Base-by-base conservation (phyloP, 2,888 invertebrate species). In the Amphimallon solstitiale region DNA sequence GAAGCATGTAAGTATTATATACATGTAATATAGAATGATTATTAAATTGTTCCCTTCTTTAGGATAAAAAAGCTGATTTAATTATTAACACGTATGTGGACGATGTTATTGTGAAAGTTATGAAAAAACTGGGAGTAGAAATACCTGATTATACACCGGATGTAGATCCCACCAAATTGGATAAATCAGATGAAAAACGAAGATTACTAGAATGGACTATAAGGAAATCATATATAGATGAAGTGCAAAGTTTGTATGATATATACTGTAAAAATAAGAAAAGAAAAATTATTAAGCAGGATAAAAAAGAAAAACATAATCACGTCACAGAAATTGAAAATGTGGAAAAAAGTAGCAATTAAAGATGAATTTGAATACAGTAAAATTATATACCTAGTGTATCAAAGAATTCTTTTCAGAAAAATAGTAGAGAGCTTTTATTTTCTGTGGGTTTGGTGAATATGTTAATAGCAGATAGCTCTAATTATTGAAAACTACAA, bases 41-140 rank as follows among this genome's bases (percentile, higher is more conserved):
- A 14, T 1, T 15, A 2, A 15, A 35, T 7, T 5, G 7, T 10
- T 12, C 2, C 15, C 37, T 10, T 62, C 45, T 65, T 64, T 46
- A 94, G 94, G 95, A 97, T 78, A 93, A 93, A 78, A 94, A 95
- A 83, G 93, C 96, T 19, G 92, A 96, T 81, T 82, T 98, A 66
- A 86, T 93, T 51, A 95, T 98, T 71, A 91, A 95, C 77, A 88
- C 92, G 12, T 97, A 94, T 82, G 94, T 97, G 0, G 97, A 98
- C 80, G 89, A 90, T 63, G 88, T 97, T 51, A 84, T 96, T 75
- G 84, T 85, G 65, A 89, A 88, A 77, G 85, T 96, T 0, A 90
- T 93, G 86, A 88, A 90, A 76, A 86, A 89, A 66, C 83, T 97
- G 37, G 88, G 87, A 9, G 77, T 95, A 17, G 88, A 90, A 73